These are phyloP conservation scores for Neelides folsomi DNA, from an alignment of 2,888 invertebrate genomes.

Conservation along the genomic window DNA sequence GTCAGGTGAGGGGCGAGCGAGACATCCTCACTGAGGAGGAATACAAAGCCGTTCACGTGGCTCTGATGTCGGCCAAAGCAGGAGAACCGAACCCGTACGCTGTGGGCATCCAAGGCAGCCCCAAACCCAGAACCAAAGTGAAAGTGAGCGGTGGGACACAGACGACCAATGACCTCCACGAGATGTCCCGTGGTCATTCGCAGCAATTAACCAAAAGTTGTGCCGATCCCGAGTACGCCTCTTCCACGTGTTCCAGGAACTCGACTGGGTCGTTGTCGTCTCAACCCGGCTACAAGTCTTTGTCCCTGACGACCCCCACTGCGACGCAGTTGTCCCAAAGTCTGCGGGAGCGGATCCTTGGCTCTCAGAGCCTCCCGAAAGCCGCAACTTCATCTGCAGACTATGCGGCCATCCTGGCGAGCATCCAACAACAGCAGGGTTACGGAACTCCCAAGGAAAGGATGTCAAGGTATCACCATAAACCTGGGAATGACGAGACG, in stretches of 20 bases:
- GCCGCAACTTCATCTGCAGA: slow-evolving; percentile 36
- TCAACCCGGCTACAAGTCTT: slow-evolving; percentile 57
- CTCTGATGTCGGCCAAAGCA: slow-evolving; percentile 18
- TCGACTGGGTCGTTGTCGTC: slow-evolving; percentile 23
- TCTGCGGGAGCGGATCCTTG: slow-evolving; percentile 66
- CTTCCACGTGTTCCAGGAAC: slow-evolving; percentile 23
- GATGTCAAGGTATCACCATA: slow-evolving; percentile 29
- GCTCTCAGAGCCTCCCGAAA: slow-evolving; percentile 75
- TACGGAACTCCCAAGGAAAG: slow-evolving; percentile 32
- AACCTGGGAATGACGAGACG: slow-evolving; percentile 48
- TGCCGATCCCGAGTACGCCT: slow-evolving; percentile 16
- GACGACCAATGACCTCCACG: slow-evolving; percentile 48
- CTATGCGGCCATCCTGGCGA: slow-evolving; percentile 40
- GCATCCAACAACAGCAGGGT: slow-evolving; percentile 44
- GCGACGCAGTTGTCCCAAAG: slow-evolving; percentile 77
- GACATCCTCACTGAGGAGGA: slow-evolving; percentile 28
- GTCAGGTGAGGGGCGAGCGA: slow-evolving; percentile 13
- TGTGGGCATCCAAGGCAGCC: slow-evolving; percentile 12
- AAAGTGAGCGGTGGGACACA: slow-evolving; percentile 84
- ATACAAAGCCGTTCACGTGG: slow-evolving; percentile 25
- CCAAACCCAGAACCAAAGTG: slow-evolving; percentile 40
- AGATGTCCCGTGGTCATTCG: slow-evolving; percentile 18
- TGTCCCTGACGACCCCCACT: slow-evolving; percentile 68
- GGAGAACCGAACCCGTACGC: slow-evolving; percentile 19
- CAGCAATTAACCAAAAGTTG: slow-evolving; percentile 1